These are phyloP conservation scores for Tupiocoris notatus DNA, from an alignment of 2,888 invertebrate species.

Conservation along the genomic window DNA sequence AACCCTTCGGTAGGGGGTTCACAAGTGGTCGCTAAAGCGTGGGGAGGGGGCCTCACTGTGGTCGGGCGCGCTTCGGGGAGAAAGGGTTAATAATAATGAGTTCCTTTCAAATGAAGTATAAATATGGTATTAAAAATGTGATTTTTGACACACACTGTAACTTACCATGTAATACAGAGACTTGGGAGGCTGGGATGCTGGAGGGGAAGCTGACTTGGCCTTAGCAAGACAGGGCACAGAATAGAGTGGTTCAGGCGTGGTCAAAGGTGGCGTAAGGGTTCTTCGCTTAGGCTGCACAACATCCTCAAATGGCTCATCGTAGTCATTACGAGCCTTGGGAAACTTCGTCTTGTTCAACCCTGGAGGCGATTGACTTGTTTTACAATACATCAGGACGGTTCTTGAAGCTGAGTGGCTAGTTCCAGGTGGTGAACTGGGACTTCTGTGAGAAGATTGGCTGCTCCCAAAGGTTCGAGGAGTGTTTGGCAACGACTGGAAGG, in stretches of 20 bases:
- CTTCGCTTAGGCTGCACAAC: neutral
- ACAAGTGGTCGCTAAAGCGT: no score
- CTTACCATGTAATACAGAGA: conserved; percentile 36
- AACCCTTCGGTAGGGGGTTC: no score
- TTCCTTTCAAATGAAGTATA: no score
- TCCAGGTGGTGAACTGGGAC: no score
- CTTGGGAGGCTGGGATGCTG: neutral
- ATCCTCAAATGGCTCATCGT: conserved; percentile 23
- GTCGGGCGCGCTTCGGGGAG: no score
- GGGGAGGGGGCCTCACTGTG: no score
- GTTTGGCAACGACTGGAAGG: neutral
- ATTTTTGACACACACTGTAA: neutral
- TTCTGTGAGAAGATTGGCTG: no score
- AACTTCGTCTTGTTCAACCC: neutral
- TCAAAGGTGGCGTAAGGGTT: neutral
- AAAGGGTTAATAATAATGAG: no score
- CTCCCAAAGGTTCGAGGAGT: neutral
- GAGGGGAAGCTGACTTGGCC: neutral
- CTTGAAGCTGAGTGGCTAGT: neutral
- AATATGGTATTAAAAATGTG: no score
- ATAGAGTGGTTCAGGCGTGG: conserved; percentile 10
- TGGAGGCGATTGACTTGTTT: conserved; percentile 8
- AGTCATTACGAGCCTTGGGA: conserved; percentile 22
- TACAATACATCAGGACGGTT: neutral
- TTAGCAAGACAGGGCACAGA: conserved; percentile 24